phyloP scores from a whole-genome alignment of 2,113 vertebrate genomes.

The Azemiops feae region DNA sequence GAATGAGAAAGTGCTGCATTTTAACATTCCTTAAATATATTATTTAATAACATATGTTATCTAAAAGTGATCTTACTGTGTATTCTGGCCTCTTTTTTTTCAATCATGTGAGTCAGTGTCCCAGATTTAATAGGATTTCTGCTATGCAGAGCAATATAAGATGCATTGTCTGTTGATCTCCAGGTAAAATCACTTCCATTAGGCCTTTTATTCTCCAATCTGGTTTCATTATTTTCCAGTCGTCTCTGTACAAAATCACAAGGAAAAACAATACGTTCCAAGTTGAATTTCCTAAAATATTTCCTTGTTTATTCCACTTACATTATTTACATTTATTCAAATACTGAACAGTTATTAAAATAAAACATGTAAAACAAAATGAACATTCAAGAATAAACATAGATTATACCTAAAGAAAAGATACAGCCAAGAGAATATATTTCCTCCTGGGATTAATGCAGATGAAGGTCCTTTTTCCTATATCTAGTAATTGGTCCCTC shows the following conservation, averaged over 20 bases:
- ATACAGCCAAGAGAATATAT: background rate
- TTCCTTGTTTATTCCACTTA: background rate
- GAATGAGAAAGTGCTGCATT: background rate
- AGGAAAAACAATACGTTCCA: background rate
- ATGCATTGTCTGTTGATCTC: slow-evolving; percentile 34
- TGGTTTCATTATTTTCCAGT: slow-evolving; percentile 53
- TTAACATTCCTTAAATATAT: background rate
- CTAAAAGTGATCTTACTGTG: background rate
- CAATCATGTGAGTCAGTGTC: slow-evolving; percentile 24
- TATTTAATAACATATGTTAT: background rate
- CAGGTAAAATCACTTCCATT: slow-evolving; percentile 38
- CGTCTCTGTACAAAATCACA: slow-evolving; percentile 59
- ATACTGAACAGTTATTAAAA: background rate
- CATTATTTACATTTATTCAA: background rate
- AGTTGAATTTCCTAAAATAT: background rate
- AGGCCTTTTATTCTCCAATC: slow-evolving; percentile 46
- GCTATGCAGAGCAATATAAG: slow-evolving; percentile 17
- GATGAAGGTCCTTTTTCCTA: background rate
- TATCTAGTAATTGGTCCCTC: background rate
- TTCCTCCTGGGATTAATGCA: background rate
- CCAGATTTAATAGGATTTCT: slow-evolving; percentile 60
- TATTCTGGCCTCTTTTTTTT: background rate
- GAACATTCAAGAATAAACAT: background rate
- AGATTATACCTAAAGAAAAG: background rate
- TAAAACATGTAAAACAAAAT: background rate